A percentile compares a stretch with the other conserved stretches of the same genome.
These are phyloP conservation scores for Acleris holmiana DNA, from an alignment of 2,888 invertebrate species.

Conservation along the genomic window DNA sequence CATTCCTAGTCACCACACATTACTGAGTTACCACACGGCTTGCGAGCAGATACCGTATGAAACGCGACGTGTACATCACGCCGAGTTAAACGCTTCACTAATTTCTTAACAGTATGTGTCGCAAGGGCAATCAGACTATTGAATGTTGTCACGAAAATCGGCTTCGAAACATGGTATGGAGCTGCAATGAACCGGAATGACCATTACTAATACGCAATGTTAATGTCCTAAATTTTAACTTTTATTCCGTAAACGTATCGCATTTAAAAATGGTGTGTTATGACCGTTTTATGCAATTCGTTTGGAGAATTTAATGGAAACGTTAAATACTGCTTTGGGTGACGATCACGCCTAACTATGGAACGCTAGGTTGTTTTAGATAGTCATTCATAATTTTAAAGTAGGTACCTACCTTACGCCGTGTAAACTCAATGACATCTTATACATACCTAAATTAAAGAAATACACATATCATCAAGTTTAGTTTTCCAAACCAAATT, in stretches of 20 bases:
- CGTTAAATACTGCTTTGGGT: no score
- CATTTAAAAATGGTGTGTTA: background rate
- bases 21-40: constrained; percentile 27
- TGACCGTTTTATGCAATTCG: no score
- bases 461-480: no score
- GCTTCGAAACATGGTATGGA: constrained; percentile 7
- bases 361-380: no score
- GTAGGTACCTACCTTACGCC: no score
- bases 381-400: no score
- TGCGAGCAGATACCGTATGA: constrained; percentile 14
- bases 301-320: no score
- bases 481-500: no score
- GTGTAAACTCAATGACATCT: no score
- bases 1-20: constrained; percentile 12
- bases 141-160: constrained; percentile 30
- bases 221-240: constrained; percentile 5
- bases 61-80: constrained; percentile 15
- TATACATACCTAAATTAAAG: no score
- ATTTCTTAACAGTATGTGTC: constrained; percentile 25
- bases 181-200: background rate
- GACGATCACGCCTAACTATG: no score
- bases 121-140: constrained; percentile 28
- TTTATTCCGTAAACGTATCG: background rate
- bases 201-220: constrained; percentile 1
- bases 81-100: constrained; percentile 16